Conservation (phyloP, 2,113 vertebrate genomes). For the Anolis carolinensis region DNA sequence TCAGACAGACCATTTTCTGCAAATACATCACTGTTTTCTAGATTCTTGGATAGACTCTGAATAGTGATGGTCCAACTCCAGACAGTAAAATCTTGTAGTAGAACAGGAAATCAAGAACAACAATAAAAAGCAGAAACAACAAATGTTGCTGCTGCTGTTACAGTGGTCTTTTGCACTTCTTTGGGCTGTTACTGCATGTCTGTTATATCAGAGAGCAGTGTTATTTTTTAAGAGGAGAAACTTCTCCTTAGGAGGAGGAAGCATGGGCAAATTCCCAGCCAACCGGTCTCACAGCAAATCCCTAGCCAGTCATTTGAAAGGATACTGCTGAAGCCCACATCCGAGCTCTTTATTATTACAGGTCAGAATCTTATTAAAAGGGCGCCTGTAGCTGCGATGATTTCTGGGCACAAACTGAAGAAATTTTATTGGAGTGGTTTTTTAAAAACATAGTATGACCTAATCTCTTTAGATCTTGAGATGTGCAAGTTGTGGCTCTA, state of each 20-base stretch:
- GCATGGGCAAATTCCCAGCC: not conserved
- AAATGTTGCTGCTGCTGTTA: too few species aligned
- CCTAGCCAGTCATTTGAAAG: not conserved
- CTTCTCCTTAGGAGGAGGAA: not conserved
- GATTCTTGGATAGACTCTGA: too few species aligned
- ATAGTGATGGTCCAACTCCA: too few species aligned
- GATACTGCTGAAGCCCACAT: not conserved
- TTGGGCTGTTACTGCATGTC: not conserved
- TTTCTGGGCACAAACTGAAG: not conserved
- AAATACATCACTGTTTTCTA: too few species aligned
- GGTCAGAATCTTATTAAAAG: not conserved
- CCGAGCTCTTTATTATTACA: not conserved
- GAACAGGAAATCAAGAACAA: too few species aligned
- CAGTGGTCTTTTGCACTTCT: not conserved
- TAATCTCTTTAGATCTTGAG: not conserved
- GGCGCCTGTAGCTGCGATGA: too few species aligned
- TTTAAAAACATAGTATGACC: not conserved
- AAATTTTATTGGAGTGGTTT: not conserved
- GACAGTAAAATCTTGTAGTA: too few species aligned
- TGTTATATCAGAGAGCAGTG: too few species aligned
- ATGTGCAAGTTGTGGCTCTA: not conserved
- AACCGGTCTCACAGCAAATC: not conserved
- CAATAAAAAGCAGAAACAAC: too few species aligned
- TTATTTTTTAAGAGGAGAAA: too few species aligned
- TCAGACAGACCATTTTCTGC: too few species aligned